Percentiles rank a stretch among this genome's conserved stretches.
phyloP scores from a whole-genome alignment of 2,888 invertebrate genomes.

The Syrista parreyssii region DNA sequence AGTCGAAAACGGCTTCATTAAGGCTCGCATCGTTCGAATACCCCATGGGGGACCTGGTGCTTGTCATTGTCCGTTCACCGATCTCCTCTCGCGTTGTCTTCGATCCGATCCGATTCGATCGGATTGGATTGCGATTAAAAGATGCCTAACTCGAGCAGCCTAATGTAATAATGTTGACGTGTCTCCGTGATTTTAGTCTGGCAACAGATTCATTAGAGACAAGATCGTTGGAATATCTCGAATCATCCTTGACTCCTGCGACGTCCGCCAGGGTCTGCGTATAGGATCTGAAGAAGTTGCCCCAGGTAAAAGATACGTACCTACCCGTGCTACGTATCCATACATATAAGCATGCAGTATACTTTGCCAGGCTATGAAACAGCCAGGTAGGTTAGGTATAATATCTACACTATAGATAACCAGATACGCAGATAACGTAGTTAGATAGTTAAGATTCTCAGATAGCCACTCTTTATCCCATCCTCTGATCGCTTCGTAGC shows the following conservation, averaged over 20 bases:
- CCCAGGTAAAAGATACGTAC: no score
- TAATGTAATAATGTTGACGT: conserved; percentile 21
- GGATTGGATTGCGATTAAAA: not conserved
- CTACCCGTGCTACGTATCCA: no score
- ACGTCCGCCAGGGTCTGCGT: no score
- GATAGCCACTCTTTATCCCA: conserved; percentile 46
- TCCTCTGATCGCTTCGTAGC: conserved; percentile 37
- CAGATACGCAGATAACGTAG: no score
- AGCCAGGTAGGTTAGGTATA: not conserved
- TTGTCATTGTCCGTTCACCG: conserved; percentile 17
- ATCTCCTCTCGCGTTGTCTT: not conserved
- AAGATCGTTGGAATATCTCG: not conserved
- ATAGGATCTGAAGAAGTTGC: no score
- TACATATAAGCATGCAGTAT: no score
- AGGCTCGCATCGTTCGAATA: conserved; percentile 28
- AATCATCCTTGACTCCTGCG: not conserved
- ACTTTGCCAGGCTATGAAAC: no score
- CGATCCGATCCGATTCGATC: not conserved
- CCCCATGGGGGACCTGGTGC: conserved; percentile 21
- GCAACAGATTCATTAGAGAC: not conserved
- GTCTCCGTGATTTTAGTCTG: conserved; percentile 17
- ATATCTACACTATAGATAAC: not conserved
- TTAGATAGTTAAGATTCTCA: not conserved
- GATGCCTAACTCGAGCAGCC: conserved; percentile 19
- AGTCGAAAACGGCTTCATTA: conserved; percentile 54